Evolutionary conservation across 2,113 vertebrate genomes (phyloP).

Genomic region (Hystrix brachyura): DNA sequence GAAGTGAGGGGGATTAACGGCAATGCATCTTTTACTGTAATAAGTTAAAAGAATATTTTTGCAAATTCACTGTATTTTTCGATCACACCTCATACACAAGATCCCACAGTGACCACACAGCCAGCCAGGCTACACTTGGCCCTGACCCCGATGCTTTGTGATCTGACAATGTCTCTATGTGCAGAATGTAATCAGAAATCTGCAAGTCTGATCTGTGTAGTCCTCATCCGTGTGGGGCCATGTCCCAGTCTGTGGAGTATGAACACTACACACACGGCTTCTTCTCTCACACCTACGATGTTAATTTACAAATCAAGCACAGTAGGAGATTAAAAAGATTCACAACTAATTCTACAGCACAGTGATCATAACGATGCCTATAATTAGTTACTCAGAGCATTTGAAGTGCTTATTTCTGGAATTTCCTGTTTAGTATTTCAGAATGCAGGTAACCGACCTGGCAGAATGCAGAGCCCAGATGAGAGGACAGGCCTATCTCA

Average conservation of each 20-base stretch:
- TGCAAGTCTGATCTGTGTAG: not conserved
- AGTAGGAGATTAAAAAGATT: not conserved
- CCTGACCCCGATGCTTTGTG: not conserved
- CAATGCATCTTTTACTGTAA: not conserved
- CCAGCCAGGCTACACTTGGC: too few relatives aligned
- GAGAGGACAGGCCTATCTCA: not conserved
- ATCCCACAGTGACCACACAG: fast-evolving
- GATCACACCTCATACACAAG: not conserved
- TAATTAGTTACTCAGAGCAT: not conserved
- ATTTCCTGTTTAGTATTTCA: not conserved
- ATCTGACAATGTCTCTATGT: not conserved
- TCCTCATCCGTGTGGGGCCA: fast-evolving
- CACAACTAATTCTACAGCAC: not conserved
- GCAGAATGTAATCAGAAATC: not conserved
- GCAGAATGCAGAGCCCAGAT: not conserved
- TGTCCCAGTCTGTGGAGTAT: too few relatives aligned
- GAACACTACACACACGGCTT: not conserved
- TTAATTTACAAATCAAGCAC: not conserved
- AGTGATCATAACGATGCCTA: not conserved
- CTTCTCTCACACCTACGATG: not conserved
- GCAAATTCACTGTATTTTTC: not conserved
- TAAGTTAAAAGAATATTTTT: not conserved
- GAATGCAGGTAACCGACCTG: not conserved
- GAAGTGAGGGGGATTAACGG: not conserved
- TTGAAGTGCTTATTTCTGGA: not conserved